Base-by-base conservation (phyloP, 2,113 vertebrate genomes). In the Nothobranchius furzeri region DNA sequence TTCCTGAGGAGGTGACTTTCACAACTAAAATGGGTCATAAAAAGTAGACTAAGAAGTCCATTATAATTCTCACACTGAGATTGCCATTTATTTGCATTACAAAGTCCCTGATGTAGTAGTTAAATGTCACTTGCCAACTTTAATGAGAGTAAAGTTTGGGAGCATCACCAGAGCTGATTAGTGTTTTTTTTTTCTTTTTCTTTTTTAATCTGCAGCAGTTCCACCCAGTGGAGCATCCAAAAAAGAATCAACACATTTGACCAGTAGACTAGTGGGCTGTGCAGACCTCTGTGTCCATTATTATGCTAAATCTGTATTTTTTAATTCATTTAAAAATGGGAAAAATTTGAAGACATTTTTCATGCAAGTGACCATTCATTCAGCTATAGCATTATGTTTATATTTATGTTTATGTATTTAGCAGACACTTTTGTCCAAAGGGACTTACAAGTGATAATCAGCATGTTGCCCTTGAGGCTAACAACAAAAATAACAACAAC, bases 21-120 rank as follows among this genome's bases (percentile, higher is more conserved):
- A 90, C 90, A 92, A 90, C 76, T 87, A 82, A 80, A 87, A 79
- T 81, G 81, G 85, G 85, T 92, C 88, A 92, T 91, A 92, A 90
- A 91, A 92, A 90, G 88, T 85, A 63, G 73, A 90, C 81, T 86
- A 84, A 77, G 82, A 78, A 82, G 80, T 73, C 81, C 81, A 89
- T 89, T 91, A 90, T 86, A 90, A 88, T 90, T 92, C 83, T 64
- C 78, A 82, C 74, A 78, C 64, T 76, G 76, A 82, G 86, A 85
- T 88, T 86, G 84, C 83, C 84, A 88, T 88, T 90, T 89, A 91
- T 91, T 91, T 89, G 87, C 85, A 86, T 85, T 87, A 85, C 64
- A 74, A 68, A 80, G 80, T 89, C 85, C 81, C 88, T 70, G 59
- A 83, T 87, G 88, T 64, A 68, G 87, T 71, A 79, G 79, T 85